Percentiles rank a stretch among this genome's conserved stretches.
phyloP scores from a whole-genome alignment of 2,888 invertebrate genomes.

The Nemotelus nigrinus region DNA sequence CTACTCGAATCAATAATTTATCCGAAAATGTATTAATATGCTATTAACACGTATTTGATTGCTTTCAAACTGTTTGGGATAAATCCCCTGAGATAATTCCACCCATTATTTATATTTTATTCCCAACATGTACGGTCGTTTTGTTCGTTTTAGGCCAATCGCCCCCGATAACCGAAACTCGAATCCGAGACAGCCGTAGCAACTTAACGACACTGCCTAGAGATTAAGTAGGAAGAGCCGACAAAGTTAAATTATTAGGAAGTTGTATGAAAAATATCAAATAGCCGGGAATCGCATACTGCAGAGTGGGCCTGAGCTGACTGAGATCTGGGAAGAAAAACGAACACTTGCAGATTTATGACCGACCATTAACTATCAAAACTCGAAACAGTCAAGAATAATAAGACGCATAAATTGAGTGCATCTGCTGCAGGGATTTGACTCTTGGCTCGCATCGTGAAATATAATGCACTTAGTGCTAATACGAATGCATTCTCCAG shows the following conservation, averaged over 20 bases:
- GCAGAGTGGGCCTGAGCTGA: not conserved
- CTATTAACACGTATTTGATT: constrained; percentile 37
- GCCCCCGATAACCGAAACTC: constrained; percentile 19
- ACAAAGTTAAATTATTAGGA: constrained; percentile 45
- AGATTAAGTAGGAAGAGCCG: constrained; percentile 38
- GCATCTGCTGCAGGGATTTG: constrained; percentile 45
- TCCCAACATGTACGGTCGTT: not conserved
- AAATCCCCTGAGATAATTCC: constrained; percentile 36
- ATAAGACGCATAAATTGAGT: constrained; percentile 44
- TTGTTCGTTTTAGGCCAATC: not conserved
- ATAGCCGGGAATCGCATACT: constrained; percentile 3
- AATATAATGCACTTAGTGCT: constrained; percentile 8
- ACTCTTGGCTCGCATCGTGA: constrained; percentile 17
- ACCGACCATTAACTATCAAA: constrained; percentile 41
- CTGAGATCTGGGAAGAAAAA: constrained; percentile 20
- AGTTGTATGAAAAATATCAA: constrained; percentile 34
- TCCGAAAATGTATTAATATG: constrained; percentile 30
- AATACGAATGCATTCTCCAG: constrained; percentile 3
- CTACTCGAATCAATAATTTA: not conserved
- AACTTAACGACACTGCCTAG: constrained; percentile 43
- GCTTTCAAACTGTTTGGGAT: constrained; percentile 15
- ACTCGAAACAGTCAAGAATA: constrained; percentile 43
- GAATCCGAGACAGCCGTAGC: constrained; percentile 15
- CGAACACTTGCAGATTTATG: constrained; percentile 37
- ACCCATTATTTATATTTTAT: constrained; percentile 15